phyloP scores from a whole-genome alignment of 2,113 vertebrate genomes.

The Archocentrus centrarchus region DNA sequence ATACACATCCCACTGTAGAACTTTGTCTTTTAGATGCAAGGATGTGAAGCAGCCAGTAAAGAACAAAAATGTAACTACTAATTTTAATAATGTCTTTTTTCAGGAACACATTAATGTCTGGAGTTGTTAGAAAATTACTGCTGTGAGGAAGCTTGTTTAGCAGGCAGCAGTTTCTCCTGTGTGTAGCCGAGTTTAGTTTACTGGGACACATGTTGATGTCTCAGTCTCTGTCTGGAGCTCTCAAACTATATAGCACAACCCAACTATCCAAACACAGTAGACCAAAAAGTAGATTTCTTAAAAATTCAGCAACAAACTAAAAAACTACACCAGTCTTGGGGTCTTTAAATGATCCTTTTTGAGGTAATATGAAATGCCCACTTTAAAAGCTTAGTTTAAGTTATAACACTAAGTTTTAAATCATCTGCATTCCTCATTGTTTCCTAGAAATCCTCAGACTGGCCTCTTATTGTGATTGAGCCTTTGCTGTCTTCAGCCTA shows the following conservation, averaged over 20 bases:
- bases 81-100: background rate
- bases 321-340: background rate
- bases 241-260: background rate
- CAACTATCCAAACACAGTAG: background rate
- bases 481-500: background rate
- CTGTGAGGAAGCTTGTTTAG: background rate
- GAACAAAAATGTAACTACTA: accelerated
- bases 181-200: background rate
- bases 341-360: background rate
- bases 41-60: background rate
- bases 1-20: background rate
- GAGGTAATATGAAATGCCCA: background rate
- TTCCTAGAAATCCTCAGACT: background rate
- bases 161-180: background rate
- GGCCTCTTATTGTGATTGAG: background rate
- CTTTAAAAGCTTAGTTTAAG: background rate
- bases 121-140: accelerated
- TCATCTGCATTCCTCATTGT: background rate
- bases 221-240: no score
- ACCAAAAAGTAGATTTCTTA: background rate
- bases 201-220: background rate
- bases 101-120: accelerated
- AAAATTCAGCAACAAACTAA: background rate
- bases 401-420: background rate
- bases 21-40: background rate